Evolutionary conservation across 2,797 vertebrate species (phyloP), one percentile per base, ranked within the genome.

Genomic region (Microctenopoma steveboyesi): DNA sequence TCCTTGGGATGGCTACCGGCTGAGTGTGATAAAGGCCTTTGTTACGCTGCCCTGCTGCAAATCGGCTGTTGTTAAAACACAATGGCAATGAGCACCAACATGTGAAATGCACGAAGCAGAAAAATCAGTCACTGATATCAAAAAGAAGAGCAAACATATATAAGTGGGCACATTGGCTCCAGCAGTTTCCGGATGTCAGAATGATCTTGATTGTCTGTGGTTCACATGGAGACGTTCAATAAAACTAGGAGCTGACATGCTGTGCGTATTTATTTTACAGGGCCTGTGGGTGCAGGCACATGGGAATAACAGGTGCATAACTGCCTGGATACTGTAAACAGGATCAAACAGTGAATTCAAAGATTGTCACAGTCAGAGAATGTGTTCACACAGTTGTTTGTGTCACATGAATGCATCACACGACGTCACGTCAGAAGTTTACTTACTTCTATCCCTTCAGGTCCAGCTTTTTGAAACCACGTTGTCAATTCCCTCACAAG

Each of bases 21-120:
- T 91, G 87, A 85, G 86, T 70, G 79, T 55, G 80, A 90, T 89
- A 91, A 90, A 92, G 86, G 82, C 85, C 91, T 90, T 94, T 94
- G 91, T 94, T 92, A 81, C 74, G 69, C 78, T 82, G 72, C 70
- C 73, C 78, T 78, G 58, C 71, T 83, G 58, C 70, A 89, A 81
- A 82, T 61, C 72, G 79, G 30, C 64, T 68, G 69, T 48, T 83
- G 67, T 75, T 70, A 33, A 53, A 57, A 40, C 67, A 83, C 60
- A 72, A 69, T 76, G 49, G 60, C 52, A 69, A 78, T 63, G 65
- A 86, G 56, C 61, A 74, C 4, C 33, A 45, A 69, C 59, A 82
- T 72, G 74, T 82, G 63, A 81, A 68, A 64, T 33, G 1, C 49
- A 72, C 13, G 30, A 16, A 40, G 61, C 57, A 54, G 49, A 43